phyloP scores from a whole-genome alignment of 2,113 vertebrate genomes.

The Miniopterus natalensis region DNA sequence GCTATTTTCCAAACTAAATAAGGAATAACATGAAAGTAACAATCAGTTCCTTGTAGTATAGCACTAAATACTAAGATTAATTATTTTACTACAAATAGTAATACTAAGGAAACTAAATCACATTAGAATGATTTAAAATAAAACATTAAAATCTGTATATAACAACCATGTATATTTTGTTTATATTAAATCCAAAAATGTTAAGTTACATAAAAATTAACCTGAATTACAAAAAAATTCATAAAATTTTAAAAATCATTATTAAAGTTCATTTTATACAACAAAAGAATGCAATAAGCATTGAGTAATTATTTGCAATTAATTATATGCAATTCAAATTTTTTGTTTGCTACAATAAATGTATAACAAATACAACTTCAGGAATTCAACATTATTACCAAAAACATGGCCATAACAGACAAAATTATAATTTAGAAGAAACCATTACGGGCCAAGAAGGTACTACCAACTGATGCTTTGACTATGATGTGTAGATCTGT shows the following conservation, averaged over 20 bases:
- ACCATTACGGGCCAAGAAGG: not conserved
- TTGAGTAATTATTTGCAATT: not conserved
- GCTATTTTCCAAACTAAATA: slow-evolving; percentile 68
- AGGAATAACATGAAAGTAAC: slow-evolving; percentile 19
- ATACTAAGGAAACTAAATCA: slow-evolving; percentile 14
- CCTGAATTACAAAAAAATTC: not conserved
- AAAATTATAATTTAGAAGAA: not conserved
- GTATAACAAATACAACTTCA: not conserved
- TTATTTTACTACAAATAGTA: slow-evolving; percentile 3
- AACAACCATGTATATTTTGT: not conserved
- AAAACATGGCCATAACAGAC: not conserved
- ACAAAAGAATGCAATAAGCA: not conserved
- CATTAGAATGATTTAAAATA: not conserved
- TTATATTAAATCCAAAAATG: slow-evolving; percentile 23
- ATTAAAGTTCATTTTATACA: slow-evolving; percentile 12
- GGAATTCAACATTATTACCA: not conserved
- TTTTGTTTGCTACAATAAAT: not conserved
- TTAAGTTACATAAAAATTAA: slow-evolving; percentile 46
- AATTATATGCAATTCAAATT: not conserved
- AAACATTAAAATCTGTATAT: not conserved
- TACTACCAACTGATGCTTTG: not conserved
- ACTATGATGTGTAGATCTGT: not conserved
- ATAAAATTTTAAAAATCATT: not conserved
- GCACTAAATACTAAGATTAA: slow-evolving; percentile 1
- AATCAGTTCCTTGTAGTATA: not conserved